Evolutionary conservation across 2,797 vertebrate genomes (phyloP).

Genomic region (Phrynocephalus vlangalii): DNA sequence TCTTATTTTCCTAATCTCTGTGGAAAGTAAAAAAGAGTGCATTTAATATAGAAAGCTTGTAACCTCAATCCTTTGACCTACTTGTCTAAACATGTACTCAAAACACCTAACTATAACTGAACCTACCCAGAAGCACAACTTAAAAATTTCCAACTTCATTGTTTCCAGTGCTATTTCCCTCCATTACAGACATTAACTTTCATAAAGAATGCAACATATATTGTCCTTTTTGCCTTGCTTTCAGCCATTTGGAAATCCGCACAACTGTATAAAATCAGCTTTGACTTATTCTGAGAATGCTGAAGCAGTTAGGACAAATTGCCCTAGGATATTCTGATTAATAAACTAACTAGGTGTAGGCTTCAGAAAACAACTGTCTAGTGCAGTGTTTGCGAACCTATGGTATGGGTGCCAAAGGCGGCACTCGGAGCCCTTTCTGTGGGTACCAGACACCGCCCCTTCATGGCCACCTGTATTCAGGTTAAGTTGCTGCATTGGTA

Average conservation of each 20-base stretch:
- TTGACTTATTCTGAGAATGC: not conserved
- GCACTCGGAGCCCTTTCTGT: no score
- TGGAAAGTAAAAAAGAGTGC: not conserved
- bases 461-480: no score
- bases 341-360: no score
- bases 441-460: no score
- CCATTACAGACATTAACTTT: not conserved
- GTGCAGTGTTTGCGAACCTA: no score
- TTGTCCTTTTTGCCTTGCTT: not conserved
- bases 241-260: not conserved
- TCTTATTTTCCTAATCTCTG: constrained; percentile 2
- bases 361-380: no score
- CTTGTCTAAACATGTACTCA: not conserved
- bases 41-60: not conserved
- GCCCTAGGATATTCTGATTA: no score
- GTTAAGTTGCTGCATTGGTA: no score
- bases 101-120: constrained; percentile 6
- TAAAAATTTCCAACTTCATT: not conserved
- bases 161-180: not conserved
- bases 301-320: not conserved
- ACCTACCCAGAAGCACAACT: not conserved
- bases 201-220: not conserved
- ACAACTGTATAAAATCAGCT: not conserved
- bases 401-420: no score
- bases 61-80: not conserved